These are phyloP conservation scores for Drosophila obscura DNA, from an alignment of 1,140 invertebrate genomes.

Conservation along the genomic window DNA sequence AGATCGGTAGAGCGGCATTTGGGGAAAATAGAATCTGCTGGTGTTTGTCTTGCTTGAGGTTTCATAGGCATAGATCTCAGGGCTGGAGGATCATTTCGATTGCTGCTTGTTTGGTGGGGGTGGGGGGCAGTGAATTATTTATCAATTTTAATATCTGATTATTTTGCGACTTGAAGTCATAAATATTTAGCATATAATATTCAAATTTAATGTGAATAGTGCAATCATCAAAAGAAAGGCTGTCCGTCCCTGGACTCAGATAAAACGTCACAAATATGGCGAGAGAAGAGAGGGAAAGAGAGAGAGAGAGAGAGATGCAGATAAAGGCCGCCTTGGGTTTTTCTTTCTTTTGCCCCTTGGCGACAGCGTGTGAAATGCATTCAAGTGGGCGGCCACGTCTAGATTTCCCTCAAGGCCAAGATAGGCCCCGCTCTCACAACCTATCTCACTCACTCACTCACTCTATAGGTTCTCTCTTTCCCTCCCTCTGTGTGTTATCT, in stretches of 20 bases:
- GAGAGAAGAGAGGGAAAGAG: too few relatives aligned
- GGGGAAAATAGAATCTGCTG: conserved; percentile 32
- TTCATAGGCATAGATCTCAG: conserved; percentile 21
- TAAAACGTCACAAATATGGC: too few relatives aligned
- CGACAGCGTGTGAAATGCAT: conserved; percentile 78
- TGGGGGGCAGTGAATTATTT: conserved; percentile 24
- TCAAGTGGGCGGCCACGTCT: conserved; percentile 32
- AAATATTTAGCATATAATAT: too few relatives aligned
- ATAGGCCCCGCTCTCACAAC: conserved; percentile 23
- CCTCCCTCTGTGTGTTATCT: conserved; percentile 45
- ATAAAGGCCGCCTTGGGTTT: conserved; percentile 21
- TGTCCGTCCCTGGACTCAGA: too few relatives aligned
- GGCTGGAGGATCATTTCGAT: conserved; percentile 3
- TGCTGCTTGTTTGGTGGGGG: too few relatives aligned
- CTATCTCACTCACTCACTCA: background rate
- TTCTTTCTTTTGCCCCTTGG: conserved; percentile 30
- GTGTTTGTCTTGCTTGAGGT: conserved; percentile 35
- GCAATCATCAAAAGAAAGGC: too few relatives aligned
- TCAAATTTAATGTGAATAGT: too few relatives aligned
- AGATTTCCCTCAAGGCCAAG: conserved; percentile 51
- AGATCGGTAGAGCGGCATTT: conserved; percentile 1
- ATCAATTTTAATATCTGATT: background rate
- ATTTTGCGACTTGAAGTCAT: too few relatives aligned
- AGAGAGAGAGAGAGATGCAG: background rate
- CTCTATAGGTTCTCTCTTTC: background rate